A percentile compares a stretch with the other conserved stretches of the same genome.
phyloP scores from a whole-genome alignment of 2,113 vertebrate species.

The Engystomops pustulosus region DNA sequence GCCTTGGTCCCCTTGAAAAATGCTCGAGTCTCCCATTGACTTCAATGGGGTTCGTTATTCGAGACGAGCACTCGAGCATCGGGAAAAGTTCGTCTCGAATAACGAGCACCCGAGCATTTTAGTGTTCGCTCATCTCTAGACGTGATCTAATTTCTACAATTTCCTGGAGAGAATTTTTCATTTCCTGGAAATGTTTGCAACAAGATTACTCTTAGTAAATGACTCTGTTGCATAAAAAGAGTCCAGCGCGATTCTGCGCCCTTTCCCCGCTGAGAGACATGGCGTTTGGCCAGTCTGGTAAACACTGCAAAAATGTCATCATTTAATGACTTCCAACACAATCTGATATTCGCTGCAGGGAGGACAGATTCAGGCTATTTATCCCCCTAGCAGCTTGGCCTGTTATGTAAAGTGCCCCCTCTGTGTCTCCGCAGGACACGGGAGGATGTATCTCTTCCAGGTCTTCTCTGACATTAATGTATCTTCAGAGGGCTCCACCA shows the following conservation, averaged over 20 bases:
- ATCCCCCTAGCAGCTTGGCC: conserved; percentile 73
- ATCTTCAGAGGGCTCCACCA: neutral
- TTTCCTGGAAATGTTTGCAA: conserved; percentile 15
- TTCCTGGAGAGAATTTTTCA: conserved; percentile 22
- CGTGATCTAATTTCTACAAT: conserved; percentile 18
- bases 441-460: neutral
- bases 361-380: conserved; percentile 75
- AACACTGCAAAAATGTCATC: conserved; percentile 52
- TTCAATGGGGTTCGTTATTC: too few species aligned
- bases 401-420: conserved; percentile 70
- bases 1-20: too few species aligned
- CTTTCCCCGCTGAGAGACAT: neutral
- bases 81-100: too few species aligned
- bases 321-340: conserved; percentile 69
- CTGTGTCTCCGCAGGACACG: conserved; percentile 69
- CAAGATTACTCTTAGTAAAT: conserved; percentile 1
- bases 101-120: too few species aligned
- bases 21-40: too few species aligned
- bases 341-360: conserved; percentile 75
- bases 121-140: too few species aligned
- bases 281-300: conserved; percentile 16
- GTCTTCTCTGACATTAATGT: neutral
- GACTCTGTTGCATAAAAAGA: neutral
- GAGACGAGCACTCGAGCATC: too few species aligned
- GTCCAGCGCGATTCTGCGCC: neutral